Base-by-base conservation (phyloP, 2,888 invertebrate genomes). In the Epinotia bilunana region DNA sequence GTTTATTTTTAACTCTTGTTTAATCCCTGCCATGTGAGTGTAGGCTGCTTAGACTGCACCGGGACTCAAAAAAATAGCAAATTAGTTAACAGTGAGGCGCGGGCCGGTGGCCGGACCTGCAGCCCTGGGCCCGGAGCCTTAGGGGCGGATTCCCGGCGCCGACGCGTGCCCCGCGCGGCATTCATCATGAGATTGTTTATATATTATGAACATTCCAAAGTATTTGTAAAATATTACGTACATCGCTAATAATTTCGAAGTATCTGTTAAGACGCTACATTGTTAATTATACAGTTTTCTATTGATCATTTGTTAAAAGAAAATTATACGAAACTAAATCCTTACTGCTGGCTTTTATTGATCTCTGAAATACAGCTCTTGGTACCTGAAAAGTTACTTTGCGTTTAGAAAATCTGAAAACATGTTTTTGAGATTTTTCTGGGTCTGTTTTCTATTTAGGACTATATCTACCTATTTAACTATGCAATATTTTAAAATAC, bases 231-330 rank as follows among this genome's bases (percentile, higher is more conserved):
- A 92, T 93, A 94, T 92, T 92, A 92, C 92, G 91, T 92, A 92
- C 94, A 93, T 88, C 90, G 89, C 92, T 93, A 93, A 93, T 93
- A 91, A 91, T 93, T 92, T 93, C 89, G 91, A 91, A 91, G 90
- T 93, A 93, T 93, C 91, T 93, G 92, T 93, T 93, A 93, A 93
- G 93, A 93, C 88, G 89, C 93, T 93, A 92, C 93, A 88, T 94
- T 94, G 94, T 94, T 94, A 93, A 94, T 93, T 93, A 93, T 94
- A 93, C 93, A 94, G 93, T 94, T 94, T 94, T 94, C 93, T 94
- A 94, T 94, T 94, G 94, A 94, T 93, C 92, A 94, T 94, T 94
- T 94, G 94, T 94, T 94, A 93, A 93, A 92, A 93, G 93, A 94
- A 94, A 94, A 94, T 94, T 94, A 94, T 93, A 94, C 88, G 93